Percentiles rank a stretch among this genome's conserved stretches.
These are phyloP conservation scores for Vulpes ferrilata DNA, from an alignment of 2,113 vertebrate species.

Conservation along the genomic window DNA sequence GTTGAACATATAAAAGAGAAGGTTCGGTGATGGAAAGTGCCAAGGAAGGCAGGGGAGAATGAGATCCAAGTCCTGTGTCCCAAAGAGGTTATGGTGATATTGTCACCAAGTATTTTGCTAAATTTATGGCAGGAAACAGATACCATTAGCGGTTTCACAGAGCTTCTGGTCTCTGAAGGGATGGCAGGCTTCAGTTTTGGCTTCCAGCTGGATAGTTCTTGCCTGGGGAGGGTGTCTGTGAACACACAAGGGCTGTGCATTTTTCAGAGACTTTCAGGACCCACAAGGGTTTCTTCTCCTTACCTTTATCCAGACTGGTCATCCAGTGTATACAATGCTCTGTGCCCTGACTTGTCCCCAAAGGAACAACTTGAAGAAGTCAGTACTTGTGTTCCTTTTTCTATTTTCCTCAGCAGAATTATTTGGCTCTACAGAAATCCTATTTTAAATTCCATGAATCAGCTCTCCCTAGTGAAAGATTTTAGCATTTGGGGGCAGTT, in stretches of 20 bases:
- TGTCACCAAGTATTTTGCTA: background rate
- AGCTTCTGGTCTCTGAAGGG: background rate
- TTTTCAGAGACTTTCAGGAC: background rate
- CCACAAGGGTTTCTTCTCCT: background rate
- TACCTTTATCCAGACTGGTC: background rate
- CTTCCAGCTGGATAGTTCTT: background rate
- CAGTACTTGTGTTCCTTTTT: background rate
- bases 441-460: conserved; percentile 66
- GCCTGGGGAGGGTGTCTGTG: background rate
- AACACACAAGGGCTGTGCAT: too few species aligned
- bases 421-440: background rate
- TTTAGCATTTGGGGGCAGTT: conserved; percentile 39
- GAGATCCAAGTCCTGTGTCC: too few species aligned
- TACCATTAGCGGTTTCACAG: background rate
- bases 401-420: conserved; percentile 32
- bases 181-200: background rate
- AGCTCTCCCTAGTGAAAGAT: conserved; percentile 56
- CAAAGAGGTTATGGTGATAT: background rate
- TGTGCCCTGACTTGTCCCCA: background rate
- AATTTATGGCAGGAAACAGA: background rate
- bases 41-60: background rate
- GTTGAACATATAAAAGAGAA: background rate
- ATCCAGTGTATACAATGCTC: background rate
- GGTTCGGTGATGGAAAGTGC: background rate
- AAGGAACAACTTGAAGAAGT: background rate